Conservation (phyloP, 2,888 invertebrate species). For the Eretmocerus hayati region DNA sequence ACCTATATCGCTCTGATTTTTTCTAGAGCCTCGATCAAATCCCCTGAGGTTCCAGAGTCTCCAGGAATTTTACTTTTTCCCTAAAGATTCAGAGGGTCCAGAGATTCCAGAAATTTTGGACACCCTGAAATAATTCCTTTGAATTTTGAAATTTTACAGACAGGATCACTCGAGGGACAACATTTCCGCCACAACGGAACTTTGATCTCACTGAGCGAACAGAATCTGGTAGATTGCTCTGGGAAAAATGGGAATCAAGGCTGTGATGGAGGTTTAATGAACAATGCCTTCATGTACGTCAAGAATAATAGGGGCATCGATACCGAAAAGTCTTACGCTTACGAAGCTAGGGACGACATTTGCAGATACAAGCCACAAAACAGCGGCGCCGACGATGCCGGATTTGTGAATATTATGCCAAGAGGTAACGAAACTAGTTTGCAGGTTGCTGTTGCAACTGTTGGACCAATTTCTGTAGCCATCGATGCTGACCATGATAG, state of each 20-base stretch:
- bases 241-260: slow-evolving; percentile 78
- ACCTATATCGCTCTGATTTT: no score
- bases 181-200: slow-evolving; percentile 72
- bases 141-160: no score
- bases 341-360: slow-evolving; percentile 53
- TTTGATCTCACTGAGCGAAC: slow-evolving; percentile 82
- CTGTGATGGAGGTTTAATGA: slow-evolving; percentile 80
- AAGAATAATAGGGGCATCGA: slow-evolving; percentile 81
- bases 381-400: slow-evolving; percentile 72
- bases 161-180: slow-evolving; percentile 83
- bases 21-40: no score
- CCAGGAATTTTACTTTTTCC: no score
- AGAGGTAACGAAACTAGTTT: slow-evolving; percentile 66
- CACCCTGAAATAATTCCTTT: no score
- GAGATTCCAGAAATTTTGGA: no score
- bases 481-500: slow-evolving; percentile 80
- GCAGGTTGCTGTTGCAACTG: slow-evolving; percentile 70
- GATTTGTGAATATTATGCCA: slow-evolving; percentile 66
- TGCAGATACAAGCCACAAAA: slow-evolving; percentile 56
- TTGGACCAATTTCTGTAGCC: slow-evolving; percentile 81
- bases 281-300: slow-evolving; percentile 79
- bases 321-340: slow-evolving; percentile 82
- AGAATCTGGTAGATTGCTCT: slow-evolving; percentile 88
- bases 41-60: no score
- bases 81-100: no score